phyloP scores from a whole-genome alignment of 2,797 vertebrate species.

The Falco novaeseelandiae region DNA sequence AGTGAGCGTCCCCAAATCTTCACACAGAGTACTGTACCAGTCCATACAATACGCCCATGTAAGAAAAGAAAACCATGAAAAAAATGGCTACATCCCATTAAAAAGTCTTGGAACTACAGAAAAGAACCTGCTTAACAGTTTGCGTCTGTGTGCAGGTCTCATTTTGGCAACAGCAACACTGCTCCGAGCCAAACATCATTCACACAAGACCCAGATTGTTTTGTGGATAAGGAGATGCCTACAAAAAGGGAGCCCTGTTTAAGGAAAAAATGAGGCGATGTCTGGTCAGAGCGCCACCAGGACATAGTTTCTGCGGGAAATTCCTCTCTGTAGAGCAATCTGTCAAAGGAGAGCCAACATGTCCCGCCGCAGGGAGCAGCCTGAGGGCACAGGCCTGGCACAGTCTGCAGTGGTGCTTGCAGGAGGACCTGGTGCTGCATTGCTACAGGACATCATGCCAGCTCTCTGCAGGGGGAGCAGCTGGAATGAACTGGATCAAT shows the following conservation, averaged over 20 bases:
- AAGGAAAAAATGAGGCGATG: neutral
- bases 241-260: neutral
- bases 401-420: neutral
- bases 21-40: neutral
- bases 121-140: neutral
- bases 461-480: conserved; percentile 27
- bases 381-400: neutral
- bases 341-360: neutral
- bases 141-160: neutral
- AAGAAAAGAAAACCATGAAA: neutral
- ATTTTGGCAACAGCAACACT: neutral
- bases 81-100: neutral
- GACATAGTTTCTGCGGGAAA: neutral
- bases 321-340: neutral
- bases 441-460: neutral
- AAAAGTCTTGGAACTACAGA: neutral
- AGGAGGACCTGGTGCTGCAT: neutral
- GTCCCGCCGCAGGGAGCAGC: neutral
- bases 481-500: neutral
- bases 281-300: neutral
- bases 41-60: neutral
- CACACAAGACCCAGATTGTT: neutral
- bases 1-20: neutral
- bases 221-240: neutral
- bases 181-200: neutral